phyloP scores from a whole-genome alignment of 37 sponge, comb jelly and placozoan genomes.

The Theonella swinhoei region DNA sequence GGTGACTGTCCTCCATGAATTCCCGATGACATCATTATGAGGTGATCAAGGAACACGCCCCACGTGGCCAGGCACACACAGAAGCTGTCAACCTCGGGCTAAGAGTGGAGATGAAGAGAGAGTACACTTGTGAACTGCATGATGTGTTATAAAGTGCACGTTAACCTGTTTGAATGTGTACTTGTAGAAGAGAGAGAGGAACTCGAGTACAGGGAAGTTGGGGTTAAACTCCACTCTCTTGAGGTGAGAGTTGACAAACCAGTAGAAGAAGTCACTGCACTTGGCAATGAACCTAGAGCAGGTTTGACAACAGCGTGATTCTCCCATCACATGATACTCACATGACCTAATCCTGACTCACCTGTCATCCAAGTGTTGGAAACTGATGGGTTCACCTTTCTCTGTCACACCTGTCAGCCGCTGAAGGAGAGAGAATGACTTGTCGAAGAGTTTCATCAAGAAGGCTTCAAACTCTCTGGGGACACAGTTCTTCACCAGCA shows the following conservation, averaged over 20 bases:
- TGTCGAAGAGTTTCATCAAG: constrained; percentile 77
- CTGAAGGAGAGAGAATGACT: constrained; percentile 65
- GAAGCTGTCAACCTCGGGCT: constrained; percentile 79
- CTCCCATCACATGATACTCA: neutral
- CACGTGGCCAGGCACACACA: constrained; percentile 76
- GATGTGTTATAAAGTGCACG: no score
- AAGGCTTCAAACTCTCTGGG: constrained; percentile 74
- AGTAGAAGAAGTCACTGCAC: constrained; percentile 81
- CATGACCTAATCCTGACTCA: neutral
- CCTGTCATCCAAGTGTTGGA: constrained; percentile 71
- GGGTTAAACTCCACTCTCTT: constrained; percentile 78
- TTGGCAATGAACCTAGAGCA: constrained; percentile 66
- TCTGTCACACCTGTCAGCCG: constrained; percentile 54
- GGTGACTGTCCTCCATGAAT: constrained; percentile 45
- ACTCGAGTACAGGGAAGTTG: constrained; percentile 79
- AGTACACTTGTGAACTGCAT: no score
- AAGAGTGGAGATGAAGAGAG: neutral
- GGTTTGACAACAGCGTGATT: neutral
- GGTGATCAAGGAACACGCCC: constrained; percentile 76
- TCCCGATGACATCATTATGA: constrained; percentile 47
- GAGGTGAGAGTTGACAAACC: constrained; percentile 82
- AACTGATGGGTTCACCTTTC: constrained; percentile 21
- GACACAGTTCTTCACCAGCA: constrained; percentile 71
- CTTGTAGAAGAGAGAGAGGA: constrained; percentile 71
- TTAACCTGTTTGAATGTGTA: constrained; percentile 87